Evolutionary conservation across 1,140 invertebrate genomes (phyloP).

Genomic region (Artemia franciscana): DNA sequence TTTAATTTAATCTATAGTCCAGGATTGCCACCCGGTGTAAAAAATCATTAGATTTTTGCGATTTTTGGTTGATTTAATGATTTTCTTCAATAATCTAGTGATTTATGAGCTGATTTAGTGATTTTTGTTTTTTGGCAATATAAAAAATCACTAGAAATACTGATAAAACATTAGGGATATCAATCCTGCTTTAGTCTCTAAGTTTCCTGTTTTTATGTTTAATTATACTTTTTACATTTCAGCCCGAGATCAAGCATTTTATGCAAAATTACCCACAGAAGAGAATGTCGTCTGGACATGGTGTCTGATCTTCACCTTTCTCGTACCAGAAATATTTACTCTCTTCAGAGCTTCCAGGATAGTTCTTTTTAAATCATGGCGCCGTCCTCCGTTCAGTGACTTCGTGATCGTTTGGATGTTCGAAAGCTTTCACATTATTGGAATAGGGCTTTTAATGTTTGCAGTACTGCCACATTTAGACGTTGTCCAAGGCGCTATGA

Average conservation of each 20-base stretch:
- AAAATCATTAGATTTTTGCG: neutral
- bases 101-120: too few species aligned
- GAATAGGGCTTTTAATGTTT: constrained; percentile 59
- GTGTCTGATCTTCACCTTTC: constrained; percentile 64
- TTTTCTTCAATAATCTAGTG: too few species aligned
- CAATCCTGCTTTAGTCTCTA: neutral
- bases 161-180: too few species aligned
- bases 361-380: constrained; percentile 69
- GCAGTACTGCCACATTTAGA: constrained; percentile 69
- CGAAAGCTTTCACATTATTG: constrained; percentile 64
- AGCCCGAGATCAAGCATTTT: constrained; percentile 59
- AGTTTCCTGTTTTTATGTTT: constrained; percentile 4
- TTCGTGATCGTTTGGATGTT: constrained; percentile 47
- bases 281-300: constrained; percentile 78
- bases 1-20: too few species aligned
- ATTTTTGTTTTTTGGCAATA: too few species aligned
- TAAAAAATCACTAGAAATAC: too few species aligned
- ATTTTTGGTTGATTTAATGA: too few species aligned
- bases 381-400: constrained; percentile 32
- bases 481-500: constrained; percentile 72
- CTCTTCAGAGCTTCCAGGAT: constrained; percentile 58
- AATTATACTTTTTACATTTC: constrained; percentile 14
- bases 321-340: constrained; percentile 63
- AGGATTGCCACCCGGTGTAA: too few species aligned
- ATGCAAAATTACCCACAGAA: constrained; percentile 45